Conservation (phyloP, 2,888 invertebrate genomes). For the Pandemis cinnamomeana region DNA sequence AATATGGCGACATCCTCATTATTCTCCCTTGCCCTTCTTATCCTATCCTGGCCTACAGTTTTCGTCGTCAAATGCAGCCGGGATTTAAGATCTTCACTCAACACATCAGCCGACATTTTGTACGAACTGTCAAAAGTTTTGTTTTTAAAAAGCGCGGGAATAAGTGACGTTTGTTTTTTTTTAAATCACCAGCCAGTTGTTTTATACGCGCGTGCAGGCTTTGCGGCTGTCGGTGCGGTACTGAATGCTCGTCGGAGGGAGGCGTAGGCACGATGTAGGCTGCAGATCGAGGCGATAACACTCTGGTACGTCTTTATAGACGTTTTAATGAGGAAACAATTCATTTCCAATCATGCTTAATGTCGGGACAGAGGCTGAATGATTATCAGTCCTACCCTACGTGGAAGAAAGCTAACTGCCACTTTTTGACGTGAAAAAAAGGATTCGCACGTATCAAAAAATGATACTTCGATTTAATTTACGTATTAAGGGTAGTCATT, state of each 20-base stretch:
- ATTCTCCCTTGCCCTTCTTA: slow-evolving; percentile 90
- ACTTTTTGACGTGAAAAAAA: background rate
- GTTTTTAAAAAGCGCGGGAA: slow-evolving; percentile 3
- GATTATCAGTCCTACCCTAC: slow-evolving; percentile 14
- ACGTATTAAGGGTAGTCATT: no score
- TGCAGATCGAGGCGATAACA: slow-evolving; percentile 58
- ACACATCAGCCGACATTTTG: slow-evolving; percentile 89
- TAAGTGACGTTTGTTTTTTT: slow-evolving; percentile 30
- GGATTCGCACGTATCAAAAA: background rate
- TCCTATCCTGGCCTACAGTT: slow-evolving; percentile 93
- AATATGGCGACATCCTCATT: slow-evolving; percentile 95
- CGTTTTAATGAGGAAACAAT: slow-evolving; percentile 49
- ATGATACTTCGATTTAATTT: no score
- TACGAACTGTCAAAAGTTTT: slow-evolving; percentile 43
- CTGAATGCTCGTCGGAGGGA: slow-evolving; percentile 58
- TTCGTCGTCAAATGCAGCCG: slow-evolving; percentile 89
- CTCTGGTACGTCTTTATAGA: slow-evolving; percentile 25
- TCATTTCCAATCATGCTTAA: slow-evolving; percentile 42
- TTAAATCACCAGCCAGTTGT: slow-evolving; percentile 55
- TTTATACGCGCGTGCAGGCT: slow-evolving; percentile 62
- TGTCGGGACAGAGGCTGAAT: slow-evolving; percentile 15
- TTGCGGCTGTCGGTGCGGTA: slow-evolving; percentile 74
- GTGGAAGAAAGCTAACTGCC: slow-evolving; percentile 4
- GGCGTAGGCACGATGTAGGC: slow-evolving; percentile 62
- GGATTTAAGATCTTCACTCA: slow-evolving; percentile 91